Percentiles rank a stretch among this genome's conserved stretches.
Conservation (phyloP, 2,113 vertebrate genomes). For the Microcebus ravelobensis region DNA sequence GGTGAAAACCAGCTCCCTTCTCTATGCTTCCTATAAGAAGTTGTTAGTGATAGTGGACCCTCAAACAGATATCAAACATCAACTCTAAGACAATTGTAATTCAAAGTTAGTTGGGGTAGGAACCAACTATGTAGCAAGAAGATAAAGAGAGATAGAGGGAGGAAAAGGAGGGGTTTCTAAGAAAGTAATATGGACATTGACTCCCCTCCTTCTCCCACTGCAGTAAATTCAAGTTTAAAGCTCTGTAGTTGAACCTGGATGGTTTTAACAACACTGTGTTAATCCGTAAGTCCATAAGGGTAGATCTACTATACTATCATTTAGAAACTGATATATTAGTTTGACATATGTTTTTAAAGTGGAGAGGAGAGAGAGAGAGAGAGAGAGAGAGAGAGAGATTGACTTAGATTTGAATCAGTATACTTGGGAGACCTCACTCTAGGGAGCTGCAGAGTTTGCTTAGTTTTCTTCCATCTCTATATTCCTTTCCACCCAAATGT, state of each 20-base stretch:
- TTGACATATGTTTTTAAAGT: background rate
- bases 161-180: background rate
- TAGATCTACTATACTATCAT: background rate
- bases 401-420: too few species aligned
- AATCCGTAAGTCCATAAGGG: background rate
- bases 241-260: background rate
- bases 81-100: background rate
- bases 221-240: background rate
- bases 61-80: background rate
- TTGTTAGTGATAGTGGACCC: background rate
- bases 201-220: background rate
- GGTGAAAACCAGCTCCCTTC: background rate
- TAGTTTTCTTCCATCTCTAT: background rate
- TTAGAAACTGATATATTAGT: background rate
- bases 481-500: background rate
- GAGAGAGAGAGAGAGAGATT: fast-evolving
- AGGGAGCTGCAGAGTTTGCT: background rate
- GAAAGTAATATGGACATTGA: background rate
- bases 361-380: background rate
- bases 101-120: background rate
- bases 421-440: background rate
- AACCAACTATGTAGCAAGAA: background rate
- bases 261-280: background rate
- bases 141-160: background rate
- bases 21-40: background rate